Percentiles rank a stretch among this genome's conserved stretches.
Conservation (phyloP, 2,888 invertebrate species). For the Rhodophaea formosa region DNA sequence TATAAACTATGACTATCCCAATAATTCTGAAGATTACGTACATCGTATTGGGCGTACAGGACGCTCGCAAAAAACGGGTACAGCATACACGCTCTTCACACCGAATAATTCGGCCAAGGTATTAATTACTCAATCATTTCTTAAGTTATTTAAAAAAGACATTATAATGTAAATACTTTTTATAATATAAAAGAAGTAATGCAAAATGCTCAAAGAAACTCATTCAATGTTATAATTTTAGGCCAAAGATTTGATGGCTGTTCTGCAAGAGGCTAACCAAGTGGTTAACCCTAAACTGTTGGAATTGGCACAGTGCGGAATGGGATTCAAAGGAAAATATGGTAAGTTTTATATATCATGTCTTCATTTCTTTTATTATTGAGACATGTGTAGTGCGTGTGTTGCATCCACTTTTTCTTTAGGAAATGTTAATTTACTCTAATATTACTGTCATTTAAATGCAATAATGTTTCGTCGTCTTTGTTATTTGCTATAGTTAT, state of each 20-base stretch:
- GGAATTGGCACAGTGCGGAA: constrained; percentile 84
- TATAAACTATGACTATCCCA: constrained; percentile 99
- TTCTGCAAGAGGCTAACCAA: constrained; percentile 96
- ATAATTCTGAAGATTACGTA: constrained; percentile 98
- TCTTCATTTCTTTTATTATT: neutral
- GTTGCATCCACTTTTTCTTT: no score
- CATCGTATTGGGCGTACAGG: constrained; percentile 98
- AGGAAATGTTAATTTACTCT: no score
- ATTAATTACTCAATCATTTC: neutral
- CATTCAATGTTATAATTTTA: constrained; percentile 29
- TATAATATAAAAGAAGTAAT: no score
- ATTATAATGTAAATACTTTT: no score
- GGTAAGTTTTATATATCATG: constrained; percentile 41
- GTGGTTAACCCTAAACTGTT: constrained; percentile 93
- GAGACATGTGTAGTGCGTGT: no score
- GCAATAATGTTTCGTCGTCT: no score
- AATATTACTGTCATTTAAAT: no score
- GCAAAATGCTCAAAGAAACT: neutral
- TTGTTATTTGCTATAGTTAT: no score
- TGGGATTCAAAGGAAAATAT: constrained; percentile 75
- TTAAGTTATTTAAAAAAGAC: no score
- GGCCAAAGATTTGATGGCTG: constrained; percentile 94
- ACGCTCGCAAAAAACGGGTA: constrained; percentile 94
- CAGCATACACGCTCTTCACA: constrained; percentile 98
- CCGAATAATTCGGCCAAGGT: constrained; percentile 92